Base-by-base conservation (phyloP, 2,797 vertebrate genomes). In the Sebastes cheni region DNA sequence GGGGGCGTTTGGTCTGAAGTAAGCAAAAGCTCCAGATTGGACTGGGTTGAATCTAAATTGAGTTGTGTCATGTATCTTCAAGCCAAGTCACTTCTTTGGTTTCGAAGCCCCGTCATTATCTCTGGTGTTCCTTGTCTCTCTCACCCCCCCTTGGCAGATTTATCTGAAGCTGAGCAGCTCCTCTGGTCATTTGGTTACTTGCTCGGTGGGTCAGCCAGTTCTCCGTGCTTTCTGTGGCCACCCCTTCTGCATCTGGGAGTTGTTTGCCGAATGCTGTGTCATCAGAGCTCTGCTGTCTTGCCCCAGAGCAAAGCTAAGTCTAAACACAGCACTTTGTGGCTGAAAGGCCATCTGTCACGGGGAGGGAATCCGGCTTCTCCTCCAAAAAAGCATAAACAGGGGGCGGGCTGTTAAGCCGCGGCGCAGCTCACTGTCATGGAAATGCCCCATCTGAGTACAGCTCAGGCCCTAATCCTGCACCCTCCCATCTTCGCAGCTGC, bases 341-440 rank as follows among this genome's bases (percentile, higher is more conserved):
- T 87, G 92, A 94, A 92, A 93, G 93, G 92, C 95, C 95, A 95
- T 95, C 95, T 96, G 95, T 95, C 92, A 95, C 86, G 80, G 88
- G 91, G 89, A 94, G 92, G 92, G 93, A 95, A 93, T 95, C 92
- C 89, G 79, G 92, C 93, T 92, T 94, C 89, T 93, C 87, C 83
- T 95, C 93, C 90, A 91, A 95, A 94, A 54, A 94, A 94, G 93
- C 93, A 94, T 95, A 96, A 96, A 96, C 94, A 95, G 93, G 89
- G 46, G 93, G 89, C 90, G 88, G 92, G 91, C 90, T 93, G 90
- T 94, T 94, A 95, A 95, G 93, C 92, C 74, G 42, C 74, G 84
- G 86, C 80, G 81, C 89, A 91, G 92, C 92, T 94, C 93, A 93
- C 94, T 95, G 94, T 95, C 94, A 95, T 95, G 95, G 94, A 95